phyloP scores from a whole-genome alignment of 2,797 vertebrate genomes.

The Morelia viridis region DNA sequence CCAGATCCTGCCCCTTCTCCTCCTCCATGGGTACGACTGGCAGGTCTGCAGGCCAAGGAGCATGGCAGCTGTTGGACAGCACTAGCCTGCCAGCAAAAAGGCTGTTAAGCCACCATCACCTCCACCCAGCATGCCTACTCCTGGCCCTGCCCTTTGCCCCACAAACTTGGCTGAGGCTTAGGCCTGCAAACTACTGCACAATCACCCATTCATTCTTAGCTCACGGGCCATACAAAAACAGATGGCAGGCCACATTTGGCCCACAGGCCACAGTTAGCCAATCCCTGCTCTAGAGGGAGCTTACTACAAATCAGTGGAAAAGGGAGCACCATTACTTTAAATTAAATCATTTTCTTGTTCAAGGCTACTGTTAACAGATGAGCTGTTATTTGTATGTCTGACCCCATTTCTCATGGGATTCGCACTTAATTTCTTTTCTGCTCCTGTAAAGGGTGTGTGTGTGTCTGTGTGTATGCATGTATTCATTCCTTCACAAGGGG shows the following conservation, averaged over 20 bases:
- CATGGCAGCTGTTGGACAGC: background rate
- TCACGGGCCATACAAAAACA: background rate
- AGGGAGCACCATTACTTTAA: no score
- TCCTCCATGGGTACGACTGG: background rate
- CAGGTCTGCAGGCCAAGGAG: background rate
- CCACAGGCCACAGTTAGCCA: background rate
- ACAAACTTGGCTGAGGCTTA: background rate
- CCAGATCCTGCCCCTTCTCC: background rate
- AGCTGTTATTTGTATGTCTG: no score
- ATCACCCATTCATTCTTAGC: background rate
- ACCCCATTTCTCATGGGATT: no score
- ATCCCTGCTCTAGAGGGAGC: background rate
- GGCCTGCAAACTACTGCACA: background rate
- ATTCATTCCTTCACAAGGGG: no score
- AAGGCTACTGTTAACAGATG: no score
- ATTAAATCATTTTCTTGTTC: no score
- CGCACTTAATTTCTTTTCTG: no score
- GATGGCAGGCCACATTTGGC: background rate
- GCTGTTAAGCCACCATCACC: background rate
- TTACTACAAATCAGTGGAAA: background rate
- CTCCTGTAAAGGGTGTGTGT: no score
- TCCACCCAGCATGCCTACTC: background rate
- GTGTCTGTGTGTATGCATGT: no score
- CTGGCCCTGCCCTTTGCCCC: background rate
- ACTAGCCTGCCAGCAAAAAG: background rate